Evolutionary conservation across 1,140 invertebrate genomes (phyloP).

Genomic region (Drosophila mayri): DNA sequence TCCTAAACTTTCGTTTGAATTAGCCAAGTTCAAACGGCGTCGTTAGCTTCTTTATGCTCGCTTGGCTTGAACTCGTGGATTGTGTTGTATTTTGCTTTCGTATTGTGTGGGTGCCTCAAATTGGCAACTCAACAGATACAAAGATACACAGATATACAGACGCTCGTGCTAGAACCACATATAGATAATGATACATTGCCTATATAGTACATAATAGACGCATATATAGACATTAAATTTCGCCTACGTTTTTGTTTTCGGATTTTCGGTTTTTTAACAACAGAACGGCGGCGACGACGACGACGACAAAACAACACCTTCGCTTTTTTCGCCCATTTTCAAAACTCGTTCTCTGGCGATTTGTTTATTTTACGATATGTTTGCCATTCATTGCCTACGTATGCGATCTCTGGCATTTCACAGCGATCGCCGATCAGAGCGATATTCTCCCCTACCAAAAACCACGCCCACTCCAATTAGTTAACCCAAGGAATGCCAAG

Average conservation of each 20-base stretch:
- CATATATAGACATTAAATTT: conserved; percentile 52
- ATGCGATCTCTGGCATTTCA: conserved; percentile 60
- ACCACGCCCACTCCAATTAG: conserved; percentile 59
- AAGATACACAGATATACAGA: conserved; percentile 18
- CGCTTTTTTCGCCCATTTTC: conserved; percentile 65
- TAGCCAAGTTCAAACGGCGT: conserved; percentile 72
- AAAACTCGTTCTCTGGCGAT: conserved; percentile 71
- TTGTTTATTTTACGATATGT: conserved; percentile 77
- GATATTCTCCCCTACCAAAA: conserved; percentile 11
- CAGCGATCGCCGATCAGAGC: conserved; percentile 44
- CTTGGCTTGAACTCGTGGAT: conserved; percentile 58
- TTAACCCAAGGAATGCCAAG: conserved; percentile 26
- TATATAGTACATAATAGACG: conserved; percentile 24
- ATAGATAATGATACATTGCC: conserved; percentile 39
- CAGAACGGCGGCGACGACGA: conserved; percentile 36
- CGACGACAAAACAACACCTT: conserved; percentile 78
- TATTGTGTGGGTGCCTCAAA: conserved; percentile 44
- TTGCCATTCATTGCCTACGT: conserved; percentile 57
- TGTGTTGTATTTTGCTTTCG: conserved; percentile 8
- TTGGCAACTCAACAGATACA: conserved; percentile 59
- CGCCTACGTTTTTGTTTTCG: conserved; percentile 75
- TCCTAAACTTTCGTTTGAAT: conserved; percentile 58
- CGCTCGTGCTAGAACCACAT: conserved; percentile 51
- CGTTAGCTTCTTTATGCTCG: conserved; percentile 48
- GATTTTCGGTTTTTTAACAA: conserved; percentile 47